Conservation (phyloP, 2,888 invertebrate species). For the Hartigia nigra region DNA sequence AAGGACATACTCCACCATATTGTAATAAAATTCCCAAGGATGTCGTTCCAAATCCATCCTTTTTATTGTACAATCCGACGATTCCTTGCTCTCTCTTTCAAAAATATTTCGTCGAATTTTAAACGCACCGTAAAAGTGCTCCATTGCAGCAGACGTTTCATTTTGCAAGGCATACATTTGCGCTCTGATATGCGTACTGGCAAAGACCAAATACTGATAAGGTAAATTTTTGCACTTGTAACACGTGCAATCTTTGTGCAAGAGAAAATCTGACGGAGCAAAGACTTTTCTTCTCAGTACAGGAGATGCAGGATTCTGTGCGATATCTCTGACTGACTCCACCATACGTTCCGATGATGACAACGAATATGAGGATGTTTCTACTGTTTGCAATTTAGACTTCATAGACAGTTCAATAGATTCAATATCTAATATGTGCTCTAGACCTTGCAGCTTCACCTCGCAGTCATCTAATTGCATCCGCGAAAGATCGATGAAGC, state of each 20-base stretch:
- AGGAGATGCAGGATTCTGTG: conserved; percentile 49
- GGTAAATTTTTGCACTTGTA: conserved; percentile 51
- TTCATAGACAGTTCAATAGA: conserved; percentile 39
- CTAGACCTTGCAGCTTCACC: conserved; percentile 55
- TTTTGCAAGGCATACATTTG: conserved; percentile 52
- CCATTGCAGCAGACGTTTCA: conserved; percentile 37
- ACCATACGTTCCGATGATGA: conserved; percentile 10
- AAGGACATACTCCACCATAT: conserved; percentile 45
- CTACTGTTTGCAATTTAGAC: conserved; percentile 5
- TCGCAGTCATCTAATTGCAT: conserved; percentile 52
- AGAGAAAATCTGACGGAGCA: conserved; percentile 46
- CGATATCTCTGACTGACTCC: conserved; percentile 27
- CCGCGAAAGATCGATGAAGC: conserved; percentile 54
- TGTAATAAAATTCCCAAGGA: conserved; percentile 28
- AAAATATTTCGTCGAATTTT: conserved; percentile 40
- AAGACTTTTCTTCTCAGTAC: conserved; percentile 48
- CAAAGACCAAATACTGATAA: conserved; percentile 53
- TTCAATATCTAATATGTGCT: conserved; percentile 56
- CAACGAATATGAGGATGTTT: neutral
- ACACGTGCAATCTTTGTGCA: conserved; percentile 50
- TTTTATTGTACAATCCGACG: conserved; percentile 16
- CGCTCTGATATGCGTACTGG: conserved; percentile 51
- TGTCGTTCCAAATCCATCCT: conserved; percentile 31
- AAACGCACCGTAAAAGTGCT: conserved; percentile 55
- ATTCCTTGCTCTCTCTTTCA: conserved; percentile 15